A percentile compares a stretch with the other conserved stretches of the same genome.
Evolutionary conservation across 1,140 invertebrate genomes (phyloP).

Genomic region (Bombus superbus): DNA sequence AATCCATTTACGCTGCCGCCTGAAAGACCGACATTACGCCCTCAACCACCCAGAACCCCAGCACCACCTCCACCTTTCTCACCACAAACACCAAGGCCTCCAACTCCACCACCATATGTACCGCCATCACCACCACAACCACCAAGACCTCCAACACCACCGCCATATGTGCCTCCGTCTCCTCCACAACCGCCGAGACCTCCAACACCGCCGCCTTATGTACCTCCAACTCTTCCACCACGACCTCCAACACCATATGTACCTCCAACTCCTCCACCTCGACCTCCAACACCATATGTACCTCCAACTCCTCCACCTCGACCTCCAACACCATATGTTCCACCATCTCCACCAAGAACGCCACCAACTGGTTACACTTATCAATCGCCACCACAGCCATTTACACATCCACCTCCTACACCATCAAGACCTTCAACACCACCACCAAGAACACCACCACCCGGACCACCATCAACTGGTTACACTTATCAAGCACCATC

Average conservation of each 20-base stretch:
- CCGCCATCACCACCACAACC: conserved; percentile 33
- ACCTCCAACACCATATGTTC: neutral
- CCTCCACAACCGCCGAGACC: conserved; percentile 66
- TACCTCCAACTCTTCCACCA: conserved; percentile 64
- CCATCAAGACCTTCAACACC: too few species aligned
- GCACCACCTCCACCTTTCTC: conserved; percentile 38
- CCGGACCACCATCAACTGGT: conserved; percentile 22
- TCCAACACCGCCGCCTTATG: conserved; percentile 62
- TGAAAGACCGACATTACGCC: neutral
- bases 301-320: conserved; percentile 28
- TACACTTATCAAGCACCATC: too few species aligned
- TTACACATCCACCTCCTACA: neutral
- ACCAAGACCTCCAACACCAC: neutral
- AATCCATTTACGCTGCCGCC: neutral
- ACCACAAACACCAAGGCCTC: conserved; percentile 5
- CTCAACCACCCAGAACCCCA: neutral
- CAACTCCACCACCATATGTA: neutral
- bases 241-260: conserved; percentile 36
- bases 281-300: neutral
- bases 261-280: neutral
- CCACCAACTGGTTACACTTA: neutral
- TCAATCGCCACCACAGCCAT: neutral
- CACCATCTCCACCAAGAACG: conserved; percentile 31
- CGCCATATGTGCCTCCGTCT: conserved; percentile 30
- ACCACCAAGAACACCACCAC: neutral